These are phyloP conservation scores for Xenopus borealis DNA, from an alignment of 2,113 vertebrate genomes.

Conservation along the genomic window DNA sequence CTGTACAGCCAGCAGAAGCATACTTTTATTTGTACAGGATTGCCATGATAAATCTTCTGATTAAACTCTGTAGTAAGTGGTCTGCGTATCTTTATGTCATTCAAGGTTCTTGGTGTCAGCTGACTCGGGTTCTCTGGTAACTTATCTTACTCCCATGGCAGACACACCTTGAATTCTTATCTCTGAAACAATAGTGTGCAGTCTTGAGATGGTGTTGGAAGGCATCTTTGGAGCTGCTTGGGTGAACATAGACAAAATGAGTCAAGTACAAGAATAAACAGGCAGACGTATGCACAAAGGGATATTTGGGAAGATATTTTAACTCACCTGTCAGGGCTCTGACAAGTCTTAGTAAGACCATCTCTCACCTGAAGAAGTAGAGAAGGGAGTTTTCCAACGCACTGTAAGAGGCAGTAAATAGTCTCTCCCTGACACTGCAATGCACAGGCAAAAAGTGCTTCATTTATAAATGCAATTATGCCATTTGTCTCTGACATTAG, in stretches of 20 bases:
- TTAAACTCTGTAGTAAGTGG: too few species aligned
- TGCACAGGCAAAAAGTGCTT: background rate
- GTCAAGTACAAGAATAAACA: too few species aligned
- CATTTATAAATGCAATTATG: too few species aligned
- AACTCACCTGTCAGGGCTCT: slow-evolving; percentile 63
- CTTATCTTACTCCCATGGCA: background rate
- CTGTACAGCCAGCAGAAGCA: too few species aligned
- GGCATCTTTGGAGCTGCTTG: slow-evolving; percentile 12
- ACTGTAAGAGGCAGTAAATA: slow-evolving; percentile 67
- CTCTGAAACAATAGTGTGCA: slow-evolving; percentile 20
- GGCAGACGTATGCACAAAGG: background rate
- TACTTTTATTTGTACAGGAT: too few species aligned
- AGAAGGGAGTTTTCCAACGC: slow-evolving; percentile 63
- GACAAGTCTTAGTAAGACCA: slow-evolving; percentile 62
- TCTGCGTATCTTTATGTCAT: too few species aligned
- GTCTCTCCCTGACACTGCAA: slow-evolving; percentile 66
- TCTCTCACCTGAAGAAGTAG: slow-evolving; percentile 62
- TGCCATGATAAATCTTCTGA: too few species aligned
- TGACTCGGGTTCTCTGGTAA: too few species aligned
- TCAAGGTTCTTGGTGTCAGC: too few species aligned
- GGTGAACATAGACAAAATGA: background rate
- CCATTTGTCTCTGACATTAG: too few species aligned
- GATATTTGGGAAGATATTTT: background rate
- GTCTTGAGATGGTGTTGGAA: background rate
- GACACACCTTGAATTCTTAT: slow-evolving; percentile 25